phyloP scores from a whole-genome alignment of 2,113 vertebrate species.

The Limnothrissa miodon region DNA sequence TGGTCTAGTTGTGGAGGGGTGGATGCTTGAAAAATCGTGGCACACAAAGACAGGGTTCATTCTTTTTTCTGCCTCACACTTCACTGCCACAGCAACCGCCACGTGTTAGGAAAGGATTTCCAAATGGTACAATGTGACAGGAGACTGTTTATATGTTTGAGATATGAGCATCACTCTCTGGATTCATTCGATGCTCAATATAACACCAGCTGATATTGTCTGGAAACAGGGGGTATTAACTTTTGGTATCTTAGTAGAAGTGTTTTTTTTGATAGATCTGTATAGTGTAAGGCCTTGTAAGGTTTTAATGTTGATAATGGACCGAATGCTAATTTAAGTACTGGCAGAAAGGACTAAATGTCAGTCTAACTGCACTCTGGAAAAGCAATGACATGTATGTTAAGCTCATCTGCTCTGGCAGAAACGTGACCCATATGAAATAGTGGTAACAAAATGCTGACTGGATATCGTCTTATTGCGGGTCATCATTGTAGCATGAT shows the following conservation, averaged over 20 bases:
- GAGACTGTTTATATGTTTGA: neutral
- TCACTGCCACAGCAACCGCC: constrained; percentile 63
- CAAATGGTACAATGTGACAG: constrained; percentile 60
- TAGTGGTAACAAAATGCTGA: neutral
- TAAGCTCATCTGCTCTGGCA: neutral
- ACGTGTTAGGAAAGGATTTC: constrained; percentile 61
- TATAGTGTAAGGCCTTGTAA: neutral
- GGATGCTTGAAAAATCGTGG: constrained; percentile 41
- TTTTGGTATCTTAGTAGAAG: neutral
- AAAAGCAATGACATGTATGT: neutral
- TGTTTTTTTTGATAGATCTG: neutral
- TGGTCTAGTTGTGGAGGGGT: constrained; percentile 53
- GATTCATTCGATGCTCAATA: neutral
- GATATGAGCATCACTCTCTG: neutral
- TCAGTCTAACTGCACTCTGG: neutral
- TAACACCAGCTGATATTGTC: neutral
- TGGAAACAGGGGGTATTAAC: neutral
- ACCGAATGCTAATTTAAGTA: neutral
- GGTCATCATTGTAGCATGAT: neutral
- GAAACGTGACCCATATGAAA: neutral
- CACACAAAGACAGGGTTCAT: constrained; percentile 20
- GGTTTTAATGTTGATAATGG: neutral
- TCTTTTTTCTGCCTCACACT: constrained; percentile 65
- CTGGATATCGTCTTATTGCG: neutral
- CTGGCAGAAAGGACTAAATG: neutral